Conservation (phyloP, 23 tunicate species). For the Ascidia mentula region DNA sequence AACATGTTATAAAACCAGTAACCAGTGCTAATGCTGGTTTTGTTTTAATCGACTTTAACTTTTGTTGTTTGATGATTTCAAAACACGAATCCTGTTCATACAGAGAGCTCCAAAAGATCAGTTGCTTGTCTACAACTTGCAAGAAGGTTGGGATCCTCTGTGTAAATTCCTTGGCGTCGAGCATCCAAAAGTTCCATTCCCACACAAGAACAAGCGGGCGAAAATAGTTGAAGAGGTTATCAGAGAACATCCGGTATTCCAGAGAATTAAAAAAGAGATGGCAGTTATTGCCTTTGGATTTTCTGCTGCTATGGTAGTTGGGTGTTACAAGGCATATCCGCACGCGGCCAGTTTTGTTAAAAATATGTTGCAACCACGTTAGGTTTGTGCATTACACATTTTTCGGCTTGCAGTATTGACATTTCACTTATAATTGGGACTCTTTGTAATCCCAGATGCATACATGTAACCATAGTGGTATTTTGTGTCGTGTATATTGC, state of each 20-base stretch:
- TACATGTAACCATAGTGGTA: too few species aligned
- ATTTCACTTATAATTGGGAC: too few species aligned
- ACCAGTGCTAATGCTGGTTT: too few species aligned
- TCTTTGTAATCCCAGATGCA: too few species aligned
- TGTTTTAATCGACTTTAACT: too few species aligned
- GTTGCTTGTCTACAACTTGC: conserved; percentile 25
- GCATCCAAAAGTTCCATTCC: conserved; percentile 23
- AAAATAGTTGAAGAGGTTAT: conserved; percentile 10
- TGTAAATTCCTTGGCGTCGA: conserved; percentile 31
- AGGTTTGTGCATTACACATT: too few species aligned
- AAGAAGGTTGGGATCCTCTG: conserved; percentile 47
- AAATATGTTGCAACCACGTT: too few species aligned
- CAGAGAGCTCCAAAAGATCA: conserved; percentile 33
- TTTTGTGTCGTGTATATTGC: too few species aligned
- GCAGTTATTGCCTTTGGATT: background rate
- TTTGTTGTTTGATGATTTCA: too few species aligned
- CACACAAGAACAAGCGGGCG: conserved; percentile 30
- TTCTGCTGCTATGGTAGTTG: background rate
- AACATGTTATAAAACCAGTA: too few species aligned
- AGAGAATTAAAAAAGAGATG: conserved; percentile 28
- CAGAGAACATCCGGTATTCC: conserved; percentile 8
- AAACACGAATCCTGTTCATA: too few species aligned
- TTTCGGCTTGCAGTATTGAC: too few species aligned
- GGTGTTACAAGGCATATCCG: background rate
- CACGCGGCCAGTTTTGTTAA: background rate